phyloP scores from a whole-genome alignment of 2,797 vertebrate genomes.

The Pseudocheirus occidentalis region DNA sequence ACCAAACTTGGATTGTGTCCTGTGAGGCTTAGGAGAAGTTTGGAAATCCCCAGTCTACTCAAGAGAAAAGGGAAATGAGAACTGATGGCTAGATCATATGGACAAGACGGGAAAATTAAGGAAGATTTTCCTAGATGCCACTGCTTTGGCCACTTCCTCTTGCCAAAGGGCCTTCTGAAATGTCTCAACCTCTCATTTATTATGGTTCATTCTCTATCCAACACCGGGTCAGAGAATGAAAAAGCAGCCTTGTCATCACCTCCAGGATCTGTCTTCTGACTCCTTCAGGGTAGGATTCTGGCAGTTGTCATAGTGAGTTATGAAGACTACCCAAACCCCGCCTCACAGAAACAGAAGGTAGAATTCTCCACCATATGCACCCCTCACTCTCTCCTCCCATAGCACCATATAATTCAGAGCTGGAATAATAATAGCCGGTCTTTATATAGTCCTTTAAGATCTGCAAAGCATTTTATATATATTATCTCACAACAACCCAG shows the following conservation, averaged over 20 bases:
- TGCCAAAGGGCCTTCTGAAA: background rate
- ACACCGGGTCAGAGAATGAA: background rate
- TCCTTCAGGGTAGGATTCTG: background rate
- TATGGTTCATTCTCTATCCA: background rate
- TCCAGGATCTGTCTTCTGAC: background rate
- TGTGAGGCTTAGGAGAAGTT: background rate
- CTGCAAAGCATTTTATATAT: background rate
- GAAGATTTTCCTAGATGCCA: slow-evolving; percentile 64
- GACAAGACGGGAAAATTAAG: slow-evolving; percentile 43
- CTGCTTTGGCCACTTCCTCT: slow-evolving; percentile 69
- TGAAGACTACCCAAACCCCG: slow-evolving; percentile 26
- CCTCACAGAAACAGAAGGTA: slow-evolving; percentile 27
- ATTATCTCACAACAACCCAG: background rate
- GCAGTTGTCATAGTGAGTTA: slow-evolving; percentile 41
- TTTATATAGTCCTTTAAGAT: background rate
- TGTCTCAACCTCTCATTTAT: background rate
- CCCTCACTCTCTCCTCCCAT: background rate
- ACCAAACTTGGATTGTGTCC: background rate
- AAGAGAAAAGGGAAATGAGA: slow-evolving; percentile 31
- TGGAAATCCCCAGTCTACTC: slow-evolving; percentile 10
- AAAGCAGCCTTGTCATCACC: background rate
- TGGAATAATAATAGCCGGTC: background rate
- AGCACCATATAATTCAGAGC: background rate
- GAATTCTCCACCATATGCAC: background rate
- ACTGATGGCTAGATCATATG: slow-evolving; percentile 61